Base-by-base conservation (phyloP, 1,140 invertebrate genomes). In the Rhysida immarginata region DNA sequence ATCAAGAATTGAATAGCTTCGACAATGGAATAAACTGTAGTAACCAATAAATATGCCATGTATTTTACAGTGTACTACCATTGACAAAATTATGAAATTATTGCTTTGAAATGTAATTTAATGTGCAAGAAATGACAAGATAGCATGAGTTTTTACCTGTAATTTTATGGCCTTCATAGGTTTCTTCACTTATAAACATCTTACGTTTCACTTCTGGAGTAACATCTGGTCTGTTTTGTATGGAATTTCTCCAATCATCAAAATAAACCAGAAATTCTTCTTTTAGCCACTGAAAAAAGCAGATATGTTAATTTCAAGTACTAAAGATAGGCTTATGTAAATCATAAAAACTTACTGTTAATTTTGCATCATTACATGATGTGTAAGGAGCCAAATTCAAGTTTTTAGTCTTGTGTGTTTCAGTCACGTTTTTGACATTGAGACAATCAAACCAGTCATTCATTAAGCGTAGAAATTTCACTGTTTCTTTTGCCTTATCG, bases 231-330 rank as follows among this genome's bases (percentile, higher is more conserved):
- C 18, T 11, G n/a, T 53, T 53, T 11, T 53, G 11, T 11, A 53
- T 53, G 42, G 42, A 11, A 11, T 53, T 24, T 41, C 26, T 53
- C 50, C 50, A 53, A 8, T 27, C 21, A 43, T 27, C 27, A 5
- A 53, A 27, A 27, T 53, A 27, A 21, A 11, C 25, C 11, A 53
- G 26, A 20, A 53, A 53, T 11, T 11, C 13, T 11, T 53, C 26
- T 27, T 26, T 41, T 13, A 53, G 26, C 50, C 50, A 53, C 50
- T 53, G n/a, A 11, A 53, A 53, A 43, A 53, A 41, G 35, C 11
- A 41, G 13, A 49, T 11, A 11, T 49, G 46, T 49, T 8, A 8
- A 49, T 49, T 49, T 13, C 11, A 53, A 41, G 8, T 43, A 8
- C 42, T n/a, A 44, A 53, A 41, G n/a, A 18, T 53, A 8, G 11